Conservation (phyloP, 1,140 invertebrate genomes). For the Drosophila dunni region DNA sequence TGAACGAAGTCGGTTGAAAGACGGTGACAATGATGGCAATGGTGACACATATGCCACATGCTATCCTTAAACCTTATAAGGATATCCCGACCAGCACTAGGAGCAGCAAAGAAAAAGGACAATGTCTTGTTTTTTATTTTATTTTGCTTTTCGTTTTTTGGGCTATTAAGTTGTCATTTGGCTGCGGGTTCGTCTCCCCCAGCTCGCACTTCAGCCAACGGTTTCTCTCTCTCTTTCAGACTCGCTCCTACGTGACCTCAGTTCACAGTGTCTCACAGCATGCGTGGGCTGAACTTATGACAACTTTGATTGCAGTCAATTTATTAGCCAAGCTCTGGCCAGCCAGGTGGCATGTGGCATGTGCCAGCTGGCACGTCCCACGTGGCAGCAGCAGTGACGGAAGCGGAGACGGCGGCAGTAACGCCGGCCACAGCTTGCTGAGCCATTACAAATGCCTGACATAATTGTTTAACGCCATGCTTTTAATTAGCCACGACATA, state of each 20-base stretch:
- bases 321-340: slow-evolving; percentile 59
- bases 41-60: slow-evolving; percentile 59
- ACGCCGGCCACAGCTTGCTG: slow-evolving; percentile 4
- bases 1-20: slow-evolving; percentile 20
- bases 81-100: slow-evolving; percentile 49
- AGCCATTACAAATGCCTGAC: slow-evolving; percentile 68
- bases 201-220: not conserved
- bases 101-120: slow-evolving; percentile 52
- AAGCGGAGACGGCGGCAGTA: not conserved
- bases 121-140: slow-evolving; percentile 54
- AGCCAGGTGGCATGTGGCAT: slow-evolving; percentile 18
- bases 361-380: slow-evolving; percentile 1
- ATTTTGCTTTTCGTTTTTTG: slow-evolving; percentile 60
- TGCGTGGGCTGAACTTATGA: slow-evolving; percentile 71
- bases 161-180: slow-evolving; percentile 80
- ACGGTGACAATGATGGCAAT: slow-evolving; percentile 54
- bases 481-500: slow-evolving; percentile 73
- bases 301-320: slow-evolving; percentile 81
- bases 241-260: slow-evolving; percentile 63
- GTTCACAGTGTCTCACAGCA: slow-evolving; percentile 49
- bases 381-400: not conserved
- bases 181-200: slow-evolving; percentile 47
- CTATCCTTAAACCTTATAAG: not conserved
- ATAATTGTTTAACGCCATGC: slow-evolving; percentile 78
- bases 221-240: not conserved